These are phyloP conservation scores for Lagopus leucura DNA, from an alignment of 2,113 vertebrate species.

Conservation along the genomic window DNA sequence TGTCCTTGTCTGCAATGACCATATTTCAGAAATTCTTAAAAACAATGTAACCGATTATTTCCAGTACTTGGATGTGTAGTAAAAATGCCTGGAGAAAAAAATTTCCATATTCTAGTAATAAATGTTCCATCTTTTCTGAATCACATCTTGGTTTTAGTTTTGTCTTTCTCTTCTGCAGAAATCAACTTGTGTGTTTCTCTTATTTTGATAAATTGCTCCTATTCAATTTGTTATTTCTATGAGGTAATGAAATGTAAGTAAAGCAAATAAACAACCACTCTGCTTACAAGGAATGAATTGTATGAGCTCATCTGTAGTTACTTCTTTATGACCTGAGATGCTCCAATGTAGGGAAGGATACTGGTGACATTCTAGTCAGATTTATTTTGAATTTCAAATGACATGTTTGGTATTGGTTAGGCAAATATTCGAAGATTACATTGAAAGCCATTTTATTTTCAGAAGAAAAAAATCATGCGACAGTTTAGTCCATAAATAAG, in stretches of 20 bases:
- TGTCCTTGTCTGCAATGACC: not conserved
- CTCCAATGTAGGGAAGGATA: not conserved
- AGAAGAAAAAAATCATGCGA: not conserved
- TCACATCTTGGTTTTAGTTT: not conserved
- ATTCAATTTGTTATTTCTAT: not conserved
- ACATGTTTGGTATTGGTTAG: not conserved
- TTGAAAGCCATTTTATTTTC: not conserved
- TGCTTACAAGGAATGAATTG: not conserved
- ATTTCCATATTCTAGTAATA: not conserved
- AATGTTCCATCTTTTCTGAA: not conserved
- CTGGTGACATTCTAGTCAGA: not conserved
- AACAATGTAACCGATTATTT: not conserved
- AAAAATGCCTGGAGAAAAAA: not conserved
- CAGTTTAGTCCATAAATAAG: not conserved
- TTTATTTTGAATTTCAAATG: not conserved
- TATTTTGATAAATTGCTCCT: rapidly evolving
- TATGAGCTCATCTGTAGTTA: not conserved
- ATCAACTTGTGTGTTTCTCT: not conserved
- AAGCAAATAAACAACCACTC: not conserved
- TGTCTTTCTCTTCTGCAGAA: not conserved
- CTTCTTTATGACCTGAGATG: not conserved
- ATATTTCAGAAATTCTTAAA: not conserved
- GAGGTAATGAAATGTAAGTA: not conserved
- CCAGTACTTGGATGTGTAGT: not conserved
- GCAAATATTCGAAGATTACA: not conserved